Evolutionary conservation across 92 coral and sea anemone genomes (phyloP).

Genomic region (Diadumene lineata): DNA sequence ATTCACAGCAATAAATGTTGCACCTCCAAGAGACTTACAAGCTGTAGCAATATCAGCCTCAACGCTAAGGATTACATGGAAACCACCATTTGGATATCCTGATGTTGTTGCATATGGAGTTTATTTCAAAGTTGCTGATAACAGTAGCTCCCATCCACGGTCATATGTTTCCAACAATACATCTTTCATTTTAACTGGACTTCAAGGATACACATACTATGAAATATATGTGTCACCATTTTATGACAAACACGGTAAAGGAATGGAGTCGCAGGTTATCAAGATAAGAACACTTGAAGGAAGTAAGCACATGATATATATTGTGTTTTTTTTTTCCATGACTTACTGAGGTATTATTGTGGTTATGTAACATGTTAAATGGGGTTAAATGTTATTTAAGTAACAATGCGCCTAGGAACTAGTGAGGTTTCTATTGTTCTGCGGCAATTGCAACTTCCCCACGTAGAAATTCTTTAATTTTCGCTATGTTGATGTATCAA

Average conservation of each 20-base stretch:
- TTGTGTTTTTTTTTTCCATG: too few relatives aligned
- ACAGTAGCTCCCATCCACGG: not conserved
- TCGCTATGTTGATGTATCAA: too few relatives aligned
- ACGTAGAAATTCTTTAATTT: too few relatives aligned
- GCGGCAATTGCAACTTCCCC: too few relatives aligned
- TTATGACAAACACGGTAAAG: conserved; percentile 4
- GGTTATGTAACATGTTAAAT: too few relatives aligned
- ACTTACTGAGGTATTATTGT: too few relatives aligned
- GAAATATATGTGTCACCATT: conserved; percentile 46
- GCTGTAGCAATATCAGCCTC: conserved; percentile 54
- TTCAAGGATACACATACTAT: conserved; percentile 66
- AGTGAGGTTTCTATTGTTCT: too few relatives aligned
- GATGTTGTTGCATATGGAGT: conserved; percentile 41
- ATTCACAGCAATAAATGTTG: conserved; percentile 32
- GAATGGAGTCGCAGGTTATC: conserved; percentile 34
- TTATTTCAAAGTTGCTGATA: conserved; percentile 23
- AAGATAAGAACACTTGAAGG: conserved; percentile 52
- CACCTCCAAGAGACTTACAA: conserved; percentile 59
- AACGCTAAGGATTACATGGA: conserved; percentile 61
- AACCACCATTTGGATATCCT: conserved; percentile 37
- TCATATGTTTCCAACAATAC: conserved; percentile 13
- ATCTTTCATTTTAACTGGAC: conserved; percentile 4
- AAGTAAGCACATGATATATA: too few relatives aligned
- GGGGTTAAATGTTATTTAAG: too few relatives aligned
- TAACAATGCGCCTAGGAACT: too few relatives aligned